phyloP scores from a whole-genome alignment of 2,113 vertebrate species.

The Stigmatopora nigra region DNA sequence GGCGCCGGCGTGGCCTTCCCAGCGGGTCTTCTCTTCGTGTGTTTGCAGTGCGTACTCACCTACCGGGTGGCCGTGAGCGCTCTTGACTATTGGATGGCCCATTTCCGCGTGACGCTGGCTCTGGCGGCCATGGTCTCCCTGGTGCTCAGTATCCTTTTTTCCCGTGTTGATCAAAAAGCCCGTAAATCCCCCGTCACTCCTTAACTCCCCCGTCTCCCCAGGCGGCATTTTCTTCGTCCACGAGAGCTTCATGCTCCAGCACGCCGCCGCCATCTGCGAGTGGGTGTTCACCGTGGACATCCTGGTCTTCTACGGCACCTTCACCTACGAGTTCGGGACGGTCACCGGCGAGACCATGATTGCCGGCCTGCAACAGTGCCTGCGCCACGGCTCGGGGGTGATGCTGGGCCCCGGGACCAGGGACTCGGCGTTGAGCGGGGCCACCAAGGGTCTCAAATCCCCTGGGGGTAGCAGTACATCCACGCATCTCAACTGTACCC shows the following conservation, averaged over 20 bases:
- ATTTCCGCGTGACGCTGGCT: slow-evolving; percentile 78
- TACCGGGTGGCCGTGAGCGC: slow-evolving; percentile 76
- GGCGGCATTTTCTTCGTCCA: slow-evolving; percentile 85
- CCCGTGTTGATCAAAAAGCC: too few relatives aligned
- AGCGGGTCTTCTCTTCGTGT: slow-evolving; percentile 82
- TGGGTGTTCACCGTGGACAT: slow-evolving; percentile 89
- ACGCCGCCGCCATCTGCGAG: slow-evolving; percentile 84
- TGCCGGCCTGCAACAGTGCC: slow-evolving; percentile 73
- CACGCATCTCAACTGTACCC: slow-evolving; percentile 85
- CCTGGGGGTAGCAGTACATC: slow-evolving; percentile 82
- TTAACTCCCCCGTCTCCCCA: slow-evolving; percentile 53
- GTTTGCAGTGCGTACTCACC: slow-evolving; percentile 83
- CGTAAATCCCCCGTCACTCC: slow-evolving; percentile 36
- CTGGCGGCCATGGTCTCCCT: slow-evolving; percentile 76
- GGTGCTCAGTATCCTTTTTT: slow-evolving; percentile 84
- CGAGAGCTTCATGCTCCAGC: slow-evolving; percentile 81
- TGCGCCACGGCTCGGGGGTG: slow-evolving; percentile 55
- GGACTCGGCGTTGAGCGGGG: slow-evolving; percentile 49
- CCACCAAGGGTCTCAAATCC: slow-evolving; percentile 77
- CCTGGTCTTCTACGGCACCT: slow-evolving; percentile 85
- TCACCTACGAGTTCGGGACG: slow-evolving; percentile 85
- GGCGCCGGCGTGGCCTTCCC: slow-evolving; percentile 83
- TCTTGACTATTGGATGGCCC: slow-evolving; percentile 84
- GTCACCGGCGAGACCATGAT: slow-evolving; percentile 82
- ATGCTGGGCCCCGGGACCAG: slow-evolving; percentile 60